Evolutionary conservation across 2,888 invertebrate genomes (phyloP), one percentile per base, ranked within the genome.

Genomic region (Dryobota labecula): DNA sequence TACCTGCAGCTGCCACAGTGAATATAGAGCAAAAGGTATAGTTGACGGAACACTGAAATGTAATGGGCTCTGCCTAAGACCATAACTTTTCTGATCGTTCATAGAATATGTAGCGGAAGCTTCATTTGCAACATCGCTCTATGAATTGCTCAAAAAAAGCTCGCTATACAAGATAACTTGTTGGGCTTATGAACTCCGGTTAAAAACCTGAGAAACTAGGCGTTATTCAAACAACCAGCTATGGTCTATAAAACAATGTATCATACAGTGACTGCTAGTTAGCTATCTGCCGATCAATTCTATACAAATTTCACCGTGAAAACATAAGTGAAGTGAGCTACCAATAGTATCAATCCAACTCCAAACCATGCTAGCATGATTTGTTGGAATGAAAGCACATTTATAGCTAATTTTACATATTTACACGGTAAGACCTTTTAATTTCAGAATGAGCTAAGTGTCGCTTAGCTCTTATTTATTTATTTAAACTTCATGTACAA

Each of bases 1-100:
- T 70, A 67, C 58, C 11, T 60, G 27, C 36, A 36, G 36, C 36
- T 45, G 7, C 56, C 38, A 53, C 41, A 30, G 20, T 18, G 6
- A 8, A 38, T 43, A 27, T 36, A 18, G 11, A 36, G 2, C 49
- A 63, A 36, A 0, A 64, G 24, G 7, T 33, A 1, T 33, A 53
- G 13, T 53, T 20, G 4, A 38, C 13, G n/a, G 36, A 36, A 36
- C 4, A 7, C 3, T 30, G 11, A 36, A 61, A 43, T 54, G 2
- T 13, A 36, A 20, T 3, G 8, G 5, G 20, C 0, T 65, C 15
- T 41, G 13, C 11, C 9, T 11, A 7, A 20, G 8, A 8, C 7
- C 18, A 2, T 36, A 24, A 4, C 5, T 27, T 18, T 53, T 2
- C 36, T 36, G 24, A 5, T 24, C 4, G 5, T 9, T 27, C 5